phyloP scores from a whole-genome alignment of 2,797 vertebrate species.

The Artibeus jamaicensis region DNA sequence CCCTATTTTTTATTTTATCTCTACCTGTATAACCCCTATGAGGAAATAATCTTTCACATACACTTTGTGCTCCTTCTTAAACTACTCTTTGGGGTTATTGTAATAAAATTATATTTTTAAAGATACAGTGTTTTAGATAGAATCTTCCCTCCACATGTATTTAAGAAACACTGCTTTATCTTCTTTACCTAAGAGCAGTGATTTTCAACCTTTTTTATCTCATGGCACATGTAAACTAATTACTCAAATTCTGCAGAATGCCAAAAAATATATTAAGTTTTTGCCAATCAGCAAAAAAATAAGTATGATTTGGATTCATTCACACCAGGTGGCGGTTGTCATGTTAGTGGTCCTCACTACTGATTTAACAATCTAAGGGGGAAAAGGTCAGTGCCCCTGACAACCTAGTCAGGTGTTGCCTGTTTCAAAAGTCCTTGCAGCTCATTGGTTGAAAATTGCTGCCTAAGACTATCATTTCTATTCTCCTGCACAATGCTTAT shows the following conservation, averaged over 20 bases:
- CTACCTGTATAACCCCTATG: not conserved
- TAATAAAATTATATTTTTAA: not conserved
- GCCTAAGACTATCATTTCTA: not conserved
- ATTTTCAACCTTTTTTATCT: not conserved
- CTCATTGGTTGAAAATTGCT: not conserved
- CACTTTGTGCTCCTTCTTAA: not conserved
- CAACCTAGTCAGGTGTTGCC: not conserved
- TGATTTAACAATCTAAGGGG: not conserved
- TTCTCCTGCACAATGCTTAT: not conserved
- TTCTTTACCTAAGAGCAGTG: not conserved
- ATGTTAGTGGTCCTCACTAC: not conserved
- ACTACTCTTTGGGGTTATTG: not conserved
- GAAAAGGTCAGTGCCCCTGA: not conserved
- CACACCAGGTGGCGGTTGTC: not conserved
- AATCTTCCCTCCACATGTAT: not conserved
- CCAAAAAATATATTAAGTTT: not conserved
- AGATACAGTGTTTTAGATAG: not conserved
- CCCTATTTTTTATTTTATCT: not conserved
- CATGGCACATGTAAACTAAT: not conserved
- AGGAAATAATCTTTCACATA: not conserved
- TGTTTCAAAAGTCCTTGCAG: not conserved
- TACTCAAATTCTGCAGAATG: not conserved
- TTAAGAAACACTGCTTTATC: not conserved
- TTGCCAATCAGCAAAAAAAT: not conserved
- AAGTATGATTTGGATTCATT: not conserved